Evolutionary conservation across 2,888 invertebrate species (phyloP).

Genomic region (Scelioninae gen. 1): DNA sequence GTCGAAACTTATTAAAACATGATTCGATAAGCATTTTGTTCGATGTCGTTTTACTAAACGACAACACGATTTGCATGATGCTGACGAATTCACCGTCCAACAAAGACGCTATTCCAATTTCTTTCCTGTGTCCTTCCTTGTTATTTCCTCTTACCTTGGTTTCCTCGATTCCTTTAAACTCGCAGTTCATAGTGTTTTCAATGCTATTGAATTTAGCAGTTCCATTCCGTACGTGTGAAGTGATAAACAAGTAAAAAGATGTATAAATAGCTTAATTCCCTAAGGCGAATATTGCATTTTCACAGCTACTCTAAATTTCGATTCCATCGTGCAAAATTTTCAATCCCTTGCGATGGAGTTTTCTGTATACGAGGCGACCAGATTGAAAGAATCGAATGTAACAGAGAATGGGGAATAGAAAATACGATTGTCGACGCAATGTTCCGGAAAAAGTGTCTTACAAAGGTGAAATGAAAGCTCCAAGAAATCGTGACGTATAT

Average conservation of each 20-base stretch:
- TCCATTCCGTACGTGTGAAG: conserved; percentile 10
- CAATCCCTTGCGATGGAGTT: conserved; percentile 68
- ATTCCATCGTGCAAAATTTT: conserved; percentile 64
- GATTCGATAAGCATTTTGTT: conserved; percentile 54
- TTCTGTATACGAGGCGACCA: conserved; percentile 77
- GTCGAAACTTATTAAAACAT: conserved; percentile 58
- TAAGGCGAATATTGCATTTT: conserved; percentile 63
- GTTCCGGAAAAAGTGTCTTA: conserved; percentile 82
- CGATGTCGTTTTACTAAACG: conserved; percentile 3
- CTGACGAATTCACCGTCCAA: background rate
- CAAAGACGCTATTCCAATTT: background rate
- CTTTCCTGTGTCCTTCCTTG: too few species aligned
- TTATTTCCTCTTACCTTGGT: too few species aligned
- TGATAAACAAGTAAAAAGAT: conserved; percentile 49
- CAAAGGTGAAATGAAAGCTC: conserved; percentile 75
- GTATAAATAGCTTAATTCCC: conserved; percentile 60
- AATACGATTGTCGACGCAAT: conserved; percentile 82
- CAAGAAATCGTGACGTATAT: conserved; percentile 70
- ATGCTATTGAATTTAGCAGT: conserved; percentile 35
- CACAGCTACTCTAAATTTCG: conserved; percentile 63
- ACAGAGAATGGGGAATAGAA: conserved; percentile 76
- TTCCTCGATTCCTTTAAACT: too few species aligned
- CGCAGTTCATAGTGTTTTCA: too few species aligned
- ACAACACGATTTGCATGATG: conserved; percentile 36
- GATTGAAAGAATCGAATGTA: conserved; percentile 80